Percentiles rank a stretch among this genome's conserved stretches.
These are phyloP conservation scores for Peromyscus maniculatus DNA, from an alignment of 2,113 vertebrate genomes.

Conservation along the genomic window DNA sequence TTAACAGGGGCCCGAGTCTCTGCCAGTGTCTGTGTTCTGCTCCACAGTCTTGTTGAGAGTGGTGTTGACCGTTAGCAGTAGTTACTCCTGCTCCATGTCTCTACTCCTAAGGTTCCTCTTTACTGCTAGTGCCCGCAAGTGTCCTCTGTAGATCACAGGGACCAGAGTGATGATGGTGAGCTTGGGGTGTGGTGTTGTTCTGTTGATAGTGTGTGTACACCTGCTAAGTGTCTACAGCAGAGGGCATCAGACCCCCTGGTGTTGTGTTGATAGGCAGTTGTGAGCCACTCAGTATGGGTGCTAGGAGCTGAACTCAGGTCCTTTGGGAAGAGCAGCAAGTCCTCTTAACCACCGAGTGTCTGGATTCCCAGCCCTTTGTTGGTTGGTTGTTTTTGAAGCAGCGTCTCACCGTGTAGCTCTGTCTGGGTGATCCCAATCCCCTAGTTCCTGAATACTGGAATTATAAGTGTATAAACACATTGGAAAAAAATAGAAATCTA, in stretches of 20 bases:
- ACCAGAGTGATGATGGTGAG: neutral
- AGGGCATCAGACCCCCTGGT: neutral
- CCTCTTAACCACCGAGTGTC: neutral
- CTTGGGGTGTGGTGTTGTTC: neutral
- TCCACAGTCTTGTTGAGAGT: fast-evolving
- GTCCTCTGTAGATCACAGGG: neutral
- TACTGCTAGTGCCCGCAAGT: neutral
- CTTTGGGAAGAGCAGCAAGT: neutral
- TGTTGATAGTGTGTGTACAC: neutral
- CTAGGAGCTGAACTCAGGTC: neutral
- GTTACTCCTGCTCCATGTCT: neutral
- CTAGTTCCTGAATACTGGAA: neutral
- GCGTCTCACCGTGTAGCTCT: neutral
- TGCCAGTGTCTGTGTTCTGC: neutral
- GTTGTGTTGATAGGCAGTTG: neutral
- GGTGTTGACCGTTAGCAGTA: neutral
- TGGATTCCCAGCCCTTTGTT: neutral
- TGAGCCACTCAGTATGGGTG: neutral
- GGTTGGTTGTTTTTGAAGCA: neutral
- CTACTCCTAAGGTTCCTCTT: neutral
- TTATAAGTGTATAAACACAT: neutral
- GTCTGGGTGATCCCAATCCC: neutral
- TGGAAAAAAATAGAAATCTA: neutral
- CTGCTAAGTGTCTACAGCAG: neutral
- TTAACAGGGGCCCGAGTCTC: neutral